Evolutionary conservation across 1,140 invertebrate genomes (phyloP).

Genomic region (Nylanderia fulva): DNA sequence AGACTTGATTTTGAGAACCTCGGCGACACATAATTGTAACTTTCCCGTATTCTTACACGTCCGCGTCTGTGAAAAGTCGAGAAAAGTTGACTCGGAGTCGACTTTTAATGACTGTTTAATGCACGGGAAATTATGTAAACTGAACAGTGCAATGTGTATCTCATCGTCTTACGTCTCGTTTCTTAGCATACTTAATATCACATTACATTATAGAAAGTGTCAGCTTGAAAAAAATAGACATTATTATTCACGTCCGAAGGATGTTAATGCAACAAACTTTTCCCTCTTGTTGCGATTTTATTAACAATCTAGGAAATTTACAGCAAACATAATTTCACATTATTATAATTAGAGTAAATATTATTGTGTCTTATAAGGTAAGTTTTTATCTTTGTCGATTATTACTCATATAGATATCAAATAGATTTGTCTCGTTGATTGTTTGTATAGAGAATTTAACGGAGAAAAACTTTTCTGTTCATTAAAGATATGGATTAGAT

Average conservation of each 20-base stretch:
- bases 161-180: neutral
- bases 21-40: neutral
- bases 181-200: neutral
- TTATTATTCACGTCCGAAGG: neutral
- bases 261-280: neutral
- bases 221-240: too few relatives aligned
- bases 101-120: constrained; percentile 14
- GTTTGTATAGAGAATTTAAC: too few relatives aligned
- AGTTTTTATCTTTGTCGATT: too few relatives aligned
- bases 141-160: neutral
- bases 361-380: too few relatives aligned
- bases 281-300: neutral
- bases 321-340: neutral
- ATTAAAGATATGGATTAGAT: too few relatives aligned
- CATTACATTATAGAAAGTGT: neutral
- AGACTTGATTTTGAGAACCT: constrained; percentile 8
- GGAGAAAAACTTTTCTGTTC: too few relatives aligned
- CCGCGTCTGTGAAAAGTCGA: neutral
- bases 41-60: constrained; percentile 16
- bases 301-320: neutral
- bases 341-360: too few relatives aligned
- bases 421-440: too few relatives aligned
- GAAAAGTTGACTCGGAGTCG: neutral
- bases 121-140: neutral
- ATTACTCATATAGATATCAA: too few relatives aligned